Evolutionary conservation across 2,113 vertebrate genomes (phyloP).

Genomic region (Pagrus major): DNA sequence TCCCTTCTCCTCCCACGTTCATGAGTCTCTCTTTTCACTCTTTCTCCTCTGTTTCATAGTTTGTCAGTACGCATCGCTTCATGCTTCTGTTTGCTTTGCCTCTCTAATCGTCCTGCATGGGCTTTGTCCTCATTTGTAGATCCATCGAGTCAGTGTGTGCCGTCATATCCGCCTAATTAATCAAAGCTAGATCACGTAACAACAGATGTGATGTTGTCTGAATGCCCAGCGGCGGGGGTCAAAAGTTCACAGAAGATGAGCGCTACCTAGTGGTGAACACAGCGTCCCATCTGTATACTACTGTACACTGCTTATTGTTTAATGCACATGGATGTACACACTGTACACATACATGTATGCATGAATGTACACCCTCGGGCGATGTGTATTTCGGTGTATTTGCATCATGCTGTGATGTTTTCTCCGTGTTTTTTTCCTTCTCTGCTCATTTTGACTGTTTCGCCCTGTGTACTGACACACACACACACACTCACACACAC

Average conservation of each 20-base stretch:
- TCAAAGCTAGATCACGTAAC: slow-evolving; percentile 52
- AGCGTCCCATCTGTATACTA: slow-evolving; percentile 11
- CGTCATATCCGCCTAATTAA: slow-evolving; percentile 56
- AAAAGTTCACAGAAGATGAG: slow-evolving; percentile 68
- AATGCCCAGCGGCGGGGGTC: slow-evolving; percentile 62
- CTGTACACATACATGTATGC: slow-evolving; percentile 18
- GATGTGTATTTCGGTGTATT: slow-evolving; percentile 43
- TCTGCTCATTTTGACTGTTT: background rate
- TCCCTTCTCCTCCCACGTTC: slow-evolving; percentile 10
- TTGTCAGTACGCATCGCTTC: slow-evolving; percentile 57
- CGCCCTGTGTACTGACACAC: background rate
- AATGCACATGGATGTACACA: slow-evolving; percentile 27
- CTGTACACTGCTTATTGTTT: slow-evolving; percentile 24
- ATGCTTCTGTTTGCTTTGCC: background rate
- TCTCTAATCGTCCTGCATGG: background rate
- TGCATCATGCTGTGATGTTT: slow-evolving; percentile 12
- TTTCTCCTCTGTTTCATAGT: slow-evolving; percentile 32
- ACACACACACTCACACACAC: slow-evolving; percentile 1
- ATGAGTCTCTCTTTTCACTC: slow-evolving; percentile 15
- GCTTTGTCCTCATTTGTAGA: slow-evolving; percentile 1
- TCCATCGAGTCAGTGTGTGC: slow-evolving; percentile 44
- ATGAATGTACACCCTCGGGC: slow-evolving; percentile 29
- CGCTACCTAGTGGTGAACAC: slow-evolving; percentile 47
- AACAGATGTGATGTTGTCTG: slow-evolving; percentile 38
- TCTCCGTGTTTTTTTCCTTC: background rate